These are phyloP conservation scores for Propithecus coquereli DNA, from an alignment of 2,113 vertebrate genomes.

Conservation along the genomic window DNA sequence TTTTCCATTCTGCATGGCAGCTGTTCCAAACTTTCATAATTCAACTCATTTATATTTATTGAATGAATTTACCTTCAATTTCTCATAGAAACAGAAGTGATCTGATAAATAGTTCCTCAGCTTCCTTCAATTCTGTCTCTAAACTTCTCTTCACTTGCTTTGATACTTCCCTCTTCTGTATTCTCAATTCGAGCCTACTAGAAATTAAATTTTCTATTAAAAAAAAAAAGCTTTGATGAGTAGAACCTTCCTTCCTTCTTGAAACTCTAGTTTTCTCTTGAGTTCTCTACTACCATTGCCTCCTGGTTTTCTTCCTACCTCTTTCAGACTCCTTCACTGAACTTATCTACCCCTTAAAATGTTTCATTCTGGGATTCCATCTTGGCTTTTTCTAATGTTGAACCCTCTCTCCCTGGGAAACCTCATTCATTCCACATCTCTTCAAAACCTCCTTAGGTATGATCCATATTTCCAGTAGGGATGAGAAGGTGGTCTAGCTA, in stretches of 20 bases:
- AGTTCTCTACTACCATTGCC: neutral
- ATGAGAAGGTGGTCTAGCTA: neutral
- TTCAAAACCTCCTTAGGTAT: neutral
- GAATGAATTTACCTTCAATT: neutral
- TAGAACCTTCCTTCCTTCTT: neutral
- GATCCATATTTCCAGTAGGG: neutral
- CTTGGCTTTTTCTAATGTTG: neutral
- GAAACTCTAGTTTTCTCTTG: neutral
- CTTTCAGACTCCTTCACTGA: neutral
- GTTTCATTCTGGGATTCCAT: neutral
- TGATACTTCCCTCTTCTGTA: neutral
- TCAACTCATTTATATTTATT: neutral
- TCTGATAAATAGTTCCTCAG: neutral
- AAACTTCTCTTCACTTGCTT: neutral
- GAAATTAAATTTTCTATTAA: neutral
- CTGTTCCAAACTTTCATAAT: neutral
- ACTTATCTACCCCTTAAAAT: neutral
- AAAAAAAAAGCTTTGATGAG: neutral
- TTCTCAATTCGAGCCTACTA: neutral
- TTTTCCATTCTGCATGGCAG: neutral
- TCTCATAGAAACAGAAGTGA: conserved; percentile 14
- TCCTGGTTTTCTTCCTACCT: neutral
- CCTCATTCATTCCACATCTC: neutral
- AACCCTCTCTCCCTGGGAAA: neutral
- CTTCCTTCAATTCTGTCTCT: neutral